These are phyloP conservation scores for Erinaceus europaeus DNA, from an alignment of 2,113 vertebrate species.

Conservation along the genomic window DNA sequence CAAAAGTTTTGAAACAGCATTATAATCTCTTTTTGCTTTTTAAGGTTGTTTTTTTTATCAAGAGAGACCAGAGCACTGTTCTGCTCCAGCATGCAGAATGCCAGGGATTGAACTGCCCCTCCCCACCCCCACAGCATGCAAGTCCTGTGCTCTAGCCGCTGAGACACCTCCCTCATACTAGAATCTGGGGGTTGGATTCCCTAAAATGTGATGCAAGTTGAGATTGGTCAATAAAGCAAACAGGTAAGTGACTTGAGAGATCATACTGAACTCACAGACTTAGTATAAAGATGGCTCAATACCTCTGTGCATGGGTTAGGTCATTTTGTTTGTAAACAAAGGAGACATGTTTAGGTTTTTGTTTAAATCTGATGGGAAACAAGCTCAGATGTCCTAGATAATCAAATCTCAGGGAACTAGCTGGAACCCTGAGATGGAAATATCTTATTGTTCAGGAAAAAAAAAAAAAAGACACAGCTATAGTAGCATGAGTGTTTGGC, in stretches of 20 bases:
- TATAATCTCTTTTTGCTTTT: conserved; percentile 10
- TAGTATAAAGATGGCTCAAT: not conserved
- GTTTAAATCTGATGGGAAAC: not conserved
- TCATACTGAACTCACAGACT: not conserved
- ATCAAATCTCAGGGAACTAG: conserved; percentile 16
- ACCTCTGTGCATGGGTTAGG: not conserved
- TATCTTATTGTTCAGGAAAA: conserved; percentile 37
- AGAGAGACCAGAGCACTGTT: no score
- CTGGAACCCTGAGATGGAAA: conserved; percentile 25
- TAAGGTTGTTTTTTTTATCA: no score
- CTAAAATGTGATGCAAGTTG: conserved; percentile 20
- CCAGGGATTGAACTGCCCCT: no score
- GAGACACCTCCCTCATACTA: no score
- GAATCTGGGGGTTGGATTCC: no score
- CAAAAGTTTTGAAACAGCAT: not conserved
- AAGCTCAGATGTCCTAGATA: not conserved
- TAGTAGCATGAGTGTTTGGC: not conserved
- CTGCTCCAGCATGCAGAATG: no score
- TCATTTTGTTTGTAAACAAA: conserved; percentile 11
- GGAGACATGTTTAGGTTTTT: not conserved
- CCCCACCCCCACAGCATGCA: no score
- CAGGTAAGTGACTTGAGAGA: not conserved
- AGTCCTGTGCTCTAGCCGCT: no score
- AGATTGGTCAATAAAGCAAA: conserved; percentile 5
- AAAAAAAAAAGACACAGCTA: conserved; percentile 57